A percentile compares a stretch with the other conserved stretches of the same genome.
Conservation (phyloP, 2,797 vertebrate species). For the Xerus rutilus region DNA sequence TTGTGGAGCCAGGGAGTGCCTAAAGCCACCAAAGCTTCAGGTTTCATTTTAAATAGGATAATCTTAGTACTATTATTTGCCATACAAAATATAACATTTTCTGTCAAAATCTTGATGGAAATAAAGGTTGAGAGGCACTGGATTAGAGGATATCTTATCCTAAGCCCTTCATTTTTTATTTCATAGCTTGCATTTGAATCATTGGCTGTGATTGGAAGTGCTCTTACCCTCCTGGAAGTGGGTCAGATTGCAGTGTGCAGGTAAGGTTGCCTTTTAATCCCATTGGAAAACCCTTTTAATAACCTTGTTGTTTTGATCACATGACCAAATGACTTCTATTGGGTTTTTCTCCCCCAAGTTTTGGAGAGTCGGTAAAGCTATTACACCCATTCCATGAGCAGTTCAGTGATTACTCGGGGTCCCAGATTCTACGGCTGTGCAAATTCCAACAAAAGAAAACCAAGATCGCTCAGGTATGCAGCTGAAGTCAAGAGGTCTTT, state of each 20-base stretch:
- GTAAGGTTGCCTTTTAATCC: constrained; percentile 86
- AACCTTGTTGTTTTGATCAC: constrained; percentile 1
- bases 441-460: constrained; percentile 99
- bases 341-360: constrained; percentile 88
- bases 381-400: constrained; percentile 98
- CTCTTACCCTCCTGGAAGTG: constrained; percentile 96
- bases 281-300: background rate
- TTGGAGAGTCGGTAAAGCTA: constrained; percentile 96
- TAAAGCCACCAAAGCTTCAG: background rate
- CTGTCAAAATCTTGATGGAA: background rate
- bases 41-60: background rate
- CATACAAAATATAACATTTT: background rate
- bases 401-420: constrained; percentile 95
- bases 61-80: background rate
- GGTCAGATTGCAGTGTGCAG: constrained; percentile 98
- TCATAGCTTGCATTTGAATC: constrained; percentile 97
- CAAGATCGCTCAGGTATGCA: constrained; percentile 95
- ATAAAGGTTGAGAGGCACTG: background rate
- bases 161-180: constrained; percentile 52
- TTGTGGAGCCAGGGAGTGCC: background rate
- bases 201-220: constrained; percentile 96
- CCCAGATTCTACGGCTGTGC: constrained; percentile 94
- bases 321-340: background rate
- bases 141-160: background rate
- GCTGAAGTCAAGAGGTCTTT: background rate